These are phyloP conservation scores for Tenthredo distinguenda DNA, from an alignment of 2,888 invertebrate species.

Conservation along the genomic window DNA sequence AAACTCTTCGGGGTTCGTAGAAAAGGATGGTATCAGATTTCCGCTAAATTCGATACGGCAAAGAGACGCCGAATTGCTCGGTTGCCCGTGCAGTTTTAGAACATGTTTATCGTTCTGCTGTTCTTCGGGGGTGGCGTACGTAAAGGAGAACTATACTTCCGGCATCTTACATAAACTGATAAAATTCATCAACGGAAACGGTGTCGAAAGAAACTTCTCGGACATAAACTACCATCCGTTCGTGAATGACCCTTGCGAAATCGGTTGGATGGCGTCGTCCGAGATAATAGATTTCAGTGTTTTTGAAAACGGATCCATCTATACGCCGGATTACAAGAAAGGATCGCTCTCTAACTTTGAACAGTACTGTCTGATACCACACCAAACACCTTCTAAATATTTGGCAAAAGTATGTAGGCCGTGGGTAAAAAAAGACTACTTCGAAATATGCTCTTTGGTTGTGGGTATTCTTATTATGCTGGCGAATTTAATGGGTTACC, in stretches of 20 bases:
- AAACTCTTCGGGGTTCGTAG: not conserved
- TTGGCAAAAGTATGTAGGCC: not conserved
- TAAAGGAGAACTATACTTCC: not conserved
- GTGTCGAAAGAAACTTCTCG: not conserved
- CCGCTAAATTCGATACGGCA: not conserved
- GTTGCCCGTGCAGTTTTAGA: not conserved
- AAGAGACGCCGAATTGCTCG: too few relatives aligned
- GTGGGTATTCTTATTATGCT: not conserved
- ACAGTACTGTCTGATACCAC: slow-evolving; percentile 1
- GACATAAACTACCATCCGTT: not conserved
- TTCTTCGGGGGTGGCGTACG: not conserved
- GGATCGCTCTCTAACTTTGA: not conserved
- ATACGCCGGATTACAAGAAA: not conserved
- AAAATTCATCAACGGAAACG: not conserved
- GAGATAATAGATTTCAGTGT: not conserved
- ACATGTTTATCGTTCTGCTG: not conserved
- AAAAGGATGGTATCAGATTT: not conserved
- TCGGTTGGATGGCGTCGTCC: not conserved
- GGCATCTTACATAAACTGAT: not conserved
- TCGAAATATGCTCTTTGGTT: not conserved
- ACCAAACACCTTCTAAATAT: not conserved
- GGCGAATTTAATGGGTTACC: slow-evolving; percentile 81
- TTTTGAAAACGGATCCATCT: not conserved
- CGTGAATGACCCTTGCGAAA: not conserved
- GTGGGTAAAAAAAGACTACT: not conserved